Evolutionary conservation across 2,888 invertebrate species (phyloP).

Genomic region (Augochlorella aurata): DNA sequence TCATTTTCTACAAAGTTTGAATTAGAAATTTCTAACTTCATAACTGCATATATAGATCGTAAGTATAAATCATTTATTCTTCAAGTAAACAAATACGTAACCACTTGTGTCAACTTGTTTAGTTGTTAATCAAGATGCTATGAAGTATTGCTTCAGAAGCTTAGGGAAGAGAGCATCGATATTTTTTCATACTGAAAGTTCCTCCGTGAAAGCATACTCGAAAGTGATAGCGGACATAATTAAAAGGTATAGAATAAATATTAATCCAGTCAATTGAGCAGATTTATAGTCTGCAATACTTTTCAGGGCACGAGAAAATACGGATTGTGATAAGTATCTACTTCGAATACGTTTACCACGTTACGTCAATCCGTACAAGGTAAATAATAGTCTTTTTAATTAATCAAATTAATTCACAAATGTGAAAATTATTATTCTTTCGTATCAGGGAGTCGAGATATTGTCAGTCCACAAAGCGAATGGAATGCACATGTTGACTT

Average conservation of each 20-base stretch:
- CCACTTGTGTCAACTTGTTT: constrained; percentile 6
- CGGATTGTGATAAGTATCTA: constrained; percentile 75
- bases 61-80: constrained; percentile 68
- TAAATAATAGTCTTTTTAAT: constrained; percentile 67
- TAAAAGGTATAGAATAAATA: constrained; percentile 80
- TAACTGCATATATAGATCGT: constrained; percentile 87
- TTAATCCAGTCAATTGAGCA: neutral
- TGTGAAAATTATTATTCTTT: neutral
- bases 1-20: constrained; percentile 86
- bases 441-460: constrained; percentile 86
- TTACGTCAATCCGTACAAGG: constrained; percentile 86
- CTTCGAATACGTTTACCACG: constrained; percentile 86
- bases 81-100: constrained; percentile 82
- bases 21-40: constrained; percentile 86
- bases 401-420: neutral
- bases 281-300: neutral
- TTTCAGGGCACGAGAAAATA: constrained; percentile 79
- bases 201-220: constrained; percentile 85
- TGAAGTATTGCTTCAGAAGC: constrained; percentile 87
- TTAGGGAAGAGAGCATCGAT: constrained; percentile 87
- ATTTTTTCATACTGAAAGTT: constrained; percentile 85
- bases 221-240: constrained; percentile 88
- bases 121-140: constrained; percentile 85
- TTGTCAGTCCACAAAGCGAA: constrained; percentile 88
- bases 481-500: constrained; percentile 86